Base-by-base conservation (phyloP, 2,888 invertebrate genomes). In the Phymatocera aterrima region DNA sequence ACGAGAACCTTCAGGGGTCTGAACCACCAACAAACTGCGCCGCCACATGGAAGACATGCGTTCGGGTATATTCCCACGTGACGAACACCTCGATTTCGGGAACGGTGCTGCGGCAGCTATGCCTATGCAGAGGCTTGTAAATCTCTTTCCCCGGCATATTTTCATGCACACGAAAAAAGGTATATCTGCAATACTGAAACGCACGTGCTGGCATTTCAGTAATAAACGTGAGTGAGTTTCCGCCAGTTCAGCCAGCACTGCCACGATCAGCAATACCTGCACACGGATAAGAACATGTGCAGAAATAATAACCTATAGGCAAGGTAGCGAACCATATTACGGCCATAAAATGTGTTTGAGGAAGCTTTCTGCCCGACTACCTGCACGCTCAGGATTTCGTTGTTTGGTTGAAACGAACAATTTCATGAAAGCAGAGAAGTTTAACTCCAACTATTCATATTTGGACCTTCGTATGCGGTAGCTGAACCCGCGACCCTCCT, bases 61-160 rank as follows among this genome's bases (percentile, higher is more conserved):
- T 70, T 48, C 48, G 1, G 10, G 46, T 40, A 15, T 28, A 31
- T 46, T 31, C 48, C 40, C 31, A 70, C 70, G 70, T 70, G 70
- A 15, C 46, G 46, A 28, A 48, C n/a, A 28, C 68, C 46, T 68
- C n/a, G n/a, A n/a, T n/a, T n/a, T n/a, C n/a, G n/a, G n/a, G n/a
- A n/a, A n/a, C n/a, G n/a, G n/a, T n/a, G n/a, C n/a, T 48, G 24
- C 12, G 18, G 46, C 8, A 28, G 24, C 5, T 46, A 15, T n/a
- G 28, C n/a, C 15, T 28, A 18, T 60, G 28, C 60, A 28, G 37
- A 28, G 28, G 70, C 46, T 48, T 48, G 70, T 70, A 70, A 70
- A 70, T 70, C 40, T 65, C 65, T 1, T 40, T 24, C 40, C 12
- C 12, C 24, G 40, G 4, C 40, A 24, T 12, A n/a, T 54, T 10